Evolutionary conservation across 2,888 invertebrate genomes (phyloP).

Genomic region (Morpho helenor): DNA sequence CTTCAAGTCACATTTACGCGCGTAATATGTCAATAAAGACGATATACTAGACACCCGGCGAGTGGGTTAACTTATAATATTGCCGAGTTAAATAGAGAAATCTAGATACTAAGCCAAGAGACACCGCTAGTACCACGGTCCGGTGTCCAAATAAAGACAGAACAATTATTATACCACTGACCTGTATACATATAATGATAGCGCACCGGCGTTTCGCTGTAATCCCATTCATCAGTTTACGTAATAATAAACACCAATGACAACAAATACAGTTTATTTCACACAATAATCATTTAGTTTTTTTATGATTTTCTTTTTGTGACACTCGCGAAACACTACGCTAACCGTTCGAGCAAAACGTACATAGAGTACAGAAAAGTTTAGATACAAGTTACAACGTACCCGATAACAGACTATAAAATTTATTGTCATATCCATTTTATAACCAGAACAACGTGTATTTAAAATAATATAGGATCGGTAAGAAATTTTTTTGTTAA

Average conservation of each 20-base stretch:
- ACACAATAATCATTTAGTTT: conserved; percentile 61
- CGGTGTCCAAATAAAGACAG: conserved; percentile 69
- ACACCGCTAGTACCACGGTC: conserved; percentile 52
- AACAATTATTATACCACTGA: conserved; percentile 48
- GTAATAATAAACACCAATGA: conserved; percentile 49
- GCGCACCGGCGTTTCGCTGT: conserved; percentile 37
- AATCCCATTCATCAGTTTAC: conserved; percentile 52
- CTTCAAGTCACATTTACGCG: conserved; percentile 2
- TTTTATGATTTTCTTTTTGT: conserved; percentile 55
- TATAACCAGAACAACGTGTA: too few species aligned
- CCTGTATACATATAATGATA: conserved; percentile 49
- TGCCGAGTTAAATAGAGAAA: conserved; percentile 27
- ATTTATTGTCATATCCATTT: too few species aligned
- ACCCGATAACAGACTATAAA: conserved; percentile 6
- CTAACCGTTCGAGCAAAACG: conserved; percentile 36
- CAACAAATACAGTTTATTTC: conserved; percentile 58
- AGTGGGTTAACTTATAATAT: conserved; percentile 11
- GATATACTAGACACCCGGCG: neutral
- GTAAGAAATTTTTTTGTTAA: too few species aligned
- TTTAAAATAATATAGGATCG: too few species aligned
- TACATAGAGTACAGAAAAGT: conserved; percentile 28
- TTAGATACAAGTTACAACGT: conserved; percentile 1
- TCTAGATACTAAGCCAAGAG: conserved; percentile 43
- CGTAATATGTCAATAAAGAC: neutral
- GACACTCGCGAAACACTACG: conserved; percentile 53